phyloP scores from a whole-genome alignment of 2,797 vertebrate species.

The Aldrovandia affinis region DNA sequence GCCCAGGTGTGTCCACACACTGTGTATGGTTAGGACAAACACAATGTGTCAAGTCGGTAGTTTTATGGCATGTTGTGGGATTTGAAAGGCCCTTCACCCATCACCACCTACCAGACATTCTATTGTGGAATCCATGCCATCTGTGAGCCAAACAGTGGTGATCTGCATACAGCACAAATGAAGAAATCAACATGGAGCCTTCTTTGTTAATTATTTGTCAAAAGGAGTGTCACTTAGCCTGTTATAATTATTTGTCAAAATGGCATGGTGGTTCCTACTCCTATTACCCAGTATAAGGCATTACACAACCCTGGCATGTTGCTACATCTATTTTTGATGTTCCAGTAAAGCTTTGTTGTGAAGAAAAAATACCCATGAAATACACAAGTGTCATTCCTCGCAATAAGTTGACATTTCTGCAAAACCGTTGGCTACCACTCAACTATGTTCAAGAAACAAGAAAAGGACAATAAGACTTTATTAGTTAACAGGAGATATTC shows the following conservation, averaged over 20 bases:
- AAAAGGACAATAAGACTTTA: background rate
- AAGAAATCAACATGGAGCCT: background rate
- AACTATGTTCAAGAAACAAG: background rate
- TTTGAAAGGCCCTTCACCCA: background rate
- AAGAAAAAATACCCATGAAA: background rate
- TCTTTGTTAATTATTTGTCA: no score
- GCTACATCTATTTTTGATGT: background rate
- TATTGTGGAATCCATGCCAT: background rate
- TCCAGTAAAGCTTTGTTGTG: background rate
- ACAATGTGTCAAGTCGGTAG: background rate
- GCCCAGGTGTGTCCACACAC: background rate
- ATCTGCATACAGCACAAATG: background rate
- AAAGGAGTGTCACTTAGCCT: background rate
- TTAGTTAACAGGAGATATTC: background rate
- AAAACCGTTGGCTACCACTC: background rate
- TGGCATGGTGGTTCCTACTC: background rate
- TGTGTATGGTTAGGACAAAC: background rate
- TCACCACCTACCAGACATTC: background rate
- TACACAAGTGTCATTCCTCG: conserved; percentile 5
- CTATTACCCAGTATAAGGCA: background rate
- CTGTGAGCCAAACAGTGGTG: background rate
- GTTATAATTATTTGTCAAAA: background rate
- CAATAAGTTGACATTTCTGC: background rate
- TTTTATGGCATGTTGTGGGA: background rate
- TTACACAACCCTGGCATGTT: background rate